Evolutionary conservation across 2,888 invertebrate species (phyloP).

Genomic region (Heteromyza rotundicornis): DNA sequence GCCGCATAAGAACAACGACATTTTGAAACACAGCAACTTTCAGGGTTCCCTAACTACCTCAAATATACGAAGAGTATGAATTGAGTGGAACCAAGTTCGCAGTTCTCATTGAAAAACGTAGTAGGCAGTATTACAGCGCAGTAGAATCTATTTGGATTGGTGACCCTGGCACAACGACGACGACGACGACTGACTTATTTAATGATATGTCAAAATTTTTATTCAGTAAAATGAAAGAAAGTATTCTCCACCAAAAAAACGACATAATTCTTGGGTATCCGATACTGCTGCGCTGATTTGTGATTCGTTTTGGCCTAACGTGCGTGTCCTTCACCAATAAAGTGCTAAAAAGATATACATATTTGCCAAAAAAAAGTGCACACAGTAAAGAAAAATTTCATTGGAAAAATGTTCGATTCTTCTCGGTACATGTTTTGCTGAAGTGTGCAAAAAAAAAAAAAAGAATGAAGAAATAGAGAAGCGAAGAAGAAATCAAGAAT

Average conservation of each 20-base stretch:
- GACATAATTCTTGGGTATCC: slow-evolving; percentile 16
- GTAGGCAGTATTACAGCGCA: no score
- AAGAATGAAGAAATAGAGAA: slow-evolving; percentile 27
- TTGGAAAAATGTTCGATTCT: slow-evolving; percentile 29
- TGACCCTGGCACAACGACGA: no score
- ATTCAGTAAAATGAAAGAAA: slow-evolving; percentile 28
- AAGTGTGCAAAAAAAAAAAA: slow-evolving; percentile 35
- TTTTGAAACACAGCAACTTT: no score
- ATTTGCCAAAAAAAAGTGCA: background rate
- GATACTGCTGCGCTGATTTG: slow-evolving; percentile 10
- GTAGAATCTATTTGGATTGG: no score
- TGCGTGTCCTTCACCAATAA: background rate
- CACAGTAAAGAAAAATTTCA: background rate
- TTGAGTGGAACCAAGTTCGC: no score
- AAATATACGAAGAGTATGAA: no score
- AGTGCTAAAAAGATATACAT: background rate
- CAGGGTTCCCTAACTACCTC: no score
- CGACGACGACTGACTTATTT: slow-evolving; percentile 40
- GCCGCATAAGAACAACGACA: slow-evolving; percentile 39
- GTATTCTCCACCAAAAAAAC: slow-evolving; percentile 13
- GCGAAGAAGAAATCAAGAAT: slow-evolving; percentile 15
- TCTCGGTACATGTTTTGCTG: slow-evolving; percentile 38
- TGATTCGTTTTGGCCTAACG: background rate
- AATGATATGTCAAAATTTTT: slow-evolving; percentile 53
- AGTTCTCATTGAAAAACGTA: no score